These are phyloP conservation scores for Poecilia latipinna DNA, from an alignment of 2,113 vertebrate genomes.

Conservation along the genomic window DNA sequence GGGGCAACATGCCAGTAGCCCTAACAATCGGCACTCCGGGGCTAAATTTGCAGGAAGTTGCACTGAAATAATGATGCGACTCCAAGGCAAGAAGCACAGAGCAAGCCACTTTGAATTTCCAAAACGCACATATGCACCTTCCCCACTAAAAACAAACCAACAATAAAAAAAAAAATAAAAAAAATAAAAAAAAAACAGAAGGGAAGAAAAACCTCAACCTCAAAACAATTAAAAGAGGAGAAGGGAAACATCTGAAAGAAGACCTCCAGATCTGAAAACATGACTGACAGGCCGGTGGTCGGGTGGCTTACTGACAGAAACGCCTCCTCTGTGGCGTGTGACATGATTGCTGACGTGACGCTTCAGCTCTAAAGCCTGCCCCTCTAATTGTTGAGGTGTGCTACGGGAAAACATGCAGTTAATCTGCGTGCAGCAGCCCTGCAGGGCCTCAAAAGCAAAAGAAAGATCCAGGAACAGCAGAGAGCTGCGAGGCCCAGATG, in stretches of 20 bases:
- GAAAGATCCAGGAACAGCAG: not conserved
- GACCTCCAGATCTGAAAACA: conserved; percentile 28
- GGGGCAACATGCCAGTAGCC: conserved; percentile 45
- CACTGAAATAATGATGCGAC: conserved; percentile 61
- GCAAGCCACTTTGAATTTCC: conserved; percentile 45
- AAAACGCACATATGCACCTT: conserved; percentile 47
- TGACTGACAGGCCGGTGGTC: conserved; percentile 36
- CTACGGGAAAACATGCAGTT: conserved; percentile 51
- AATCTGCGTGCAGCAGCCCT: conserved; percentile 42
- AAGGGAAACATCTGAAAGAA: no score
- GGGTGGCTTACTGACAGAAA: conserved; percentile 54
- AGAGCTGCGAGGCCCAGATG: conserved; percentile 9
- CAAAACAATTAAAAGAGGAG: conserved; percentile 39
- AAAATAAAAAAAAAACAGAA: not conserved
- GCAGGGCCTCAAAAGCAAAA: conserved; percentile 10
- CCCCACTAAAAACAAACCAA: conserved; percentile 33
- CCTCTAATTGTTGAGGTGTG: conserved; percentile 58
- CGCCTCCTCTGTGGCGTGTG: conserved; percentile 48
- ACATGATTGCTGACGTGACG: conserved; percentile 66
- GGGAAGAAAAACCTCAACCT: not conserved
- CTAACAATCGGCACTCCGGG: conserved; percentile 35
- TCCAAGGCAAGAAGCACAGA: conserved; percentile 39
- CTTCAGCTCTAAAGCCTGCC: conserved; percentile 61
- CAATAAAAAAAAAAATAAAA: not conserved
- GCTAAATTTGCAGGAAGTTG: conserved; percentile 53